These are phyloP conservation scores for Vidua chalybeata DNA, from an alignment of 2,113 vertebrate species.

Conservation along the genomic window DNA sequence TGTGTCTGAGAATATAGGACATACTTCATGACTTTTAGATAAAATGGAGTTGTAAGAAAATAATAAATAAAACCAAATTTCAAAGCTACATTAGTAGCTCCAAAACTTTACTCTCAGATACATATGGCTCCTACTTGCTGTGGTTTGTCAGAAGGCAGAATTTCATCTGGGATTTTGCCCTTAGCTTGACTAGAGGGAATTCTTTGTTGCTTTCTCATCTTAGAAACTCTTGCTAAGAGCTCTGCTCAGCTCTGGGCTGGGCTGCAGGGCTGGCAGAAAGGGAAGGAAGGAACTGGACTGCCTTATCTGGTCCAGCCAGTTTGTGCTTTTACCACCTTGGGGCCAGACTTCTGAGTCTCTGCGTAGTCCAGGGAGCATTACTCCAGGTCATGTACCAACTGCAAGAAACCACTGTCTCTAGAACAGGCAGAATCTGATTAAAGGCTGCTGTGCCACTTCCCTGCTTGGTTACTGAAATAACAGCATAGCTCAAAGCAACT, in stretches of 20 bases:
- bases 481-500: background rate
- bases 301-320: slow-evolving; percentile 34
- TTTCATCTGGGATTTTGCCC: background rate
- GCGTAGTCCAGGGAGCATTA: background rate
- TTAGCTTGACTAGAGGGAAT: background rate
- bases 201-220: background rate
- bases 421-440: background rate
- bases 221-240: background rate
- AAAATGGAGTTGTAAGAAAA: background rate
- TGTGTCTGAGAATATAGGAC: background rate
- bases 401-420: background rate
- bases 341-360: background rate
- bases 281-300: slow-evolving; percentile 28
- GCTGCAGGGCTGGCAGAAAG: background rate
- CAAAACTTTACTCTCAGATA: background rate
- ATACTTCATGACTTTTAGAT: background rate
- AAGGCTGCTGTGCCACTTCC: background rate
- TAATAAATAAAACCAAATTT: background rate
- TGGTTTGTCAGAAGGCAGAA: background rate
- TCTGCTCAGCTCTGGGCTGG: background rate
- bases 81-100: background rate
- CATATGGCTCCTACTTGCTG: background rate
- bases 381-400: background rate
- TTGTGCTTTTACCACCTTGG: background rate
- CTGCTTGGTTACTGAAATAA: background rate